Base-by-base conservation (phyloP, 1,140 invertebrate species). In the Drosophila cardini region DNA sequence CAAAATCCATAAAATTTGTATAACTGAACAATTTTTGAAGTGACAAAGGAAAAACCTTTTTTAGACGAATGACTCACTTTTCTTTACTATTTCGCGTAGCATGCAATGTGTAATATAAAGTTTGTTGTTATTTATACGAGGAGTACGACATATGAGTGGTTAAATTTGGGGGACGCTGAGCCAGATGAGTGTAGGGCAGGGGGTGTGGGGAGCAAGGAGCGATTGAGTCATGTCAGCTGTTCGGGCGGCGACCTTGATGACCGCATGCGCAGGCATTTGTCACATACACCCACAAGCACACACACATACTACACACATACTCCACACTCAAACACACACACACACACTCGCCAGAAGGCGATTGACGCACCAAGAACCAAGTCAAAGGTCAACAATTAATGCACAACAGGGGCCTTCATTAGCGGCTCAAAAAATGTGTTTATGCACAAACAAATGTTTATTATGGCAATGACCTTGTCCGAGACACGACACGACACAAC, bases 151-250 rank as follows among this genome's bases (percentile, higher is more conserved):
- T 26, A 26, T 26, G 21, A 26, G 21, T 0, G 21, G 21, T 26
- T 26, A 26, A 26, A 26, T 26, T 26, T 26, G 2, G 21, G 21
- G 15, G 30, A 16, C 8, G 43, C 1, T 34, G 5, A 16, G 10
- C n/a, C n/a, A n/a, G n/a, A n/a, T n/a, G n/a, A n/a, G n/a, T n/a
- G 7, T 26, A 26, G 30, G 5, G n/a, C 7, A 46, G 52, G 34
- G 36, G 48, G 11, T 42, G 56, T 7, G 36, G 40, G 48, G 42
- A n/a, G n/a, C n/a, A n/a, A n/a, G n/a, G n/a, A n/a, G 69, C 65
- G 62, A 61, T 84, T 85, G 81, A 85, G 82, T 85, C 83, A 86
- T 80, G 78, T 78, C 76, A 87, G 78, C 83, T 86, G 48, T 60
- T 74, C 42, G 55, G 62, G 21, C 43, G 55, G 48, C 50, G 83